phyloP scores from a whole-genome alignment of 2,888 invertebrate genomes.

The Flexamia atlantica region DNA sequence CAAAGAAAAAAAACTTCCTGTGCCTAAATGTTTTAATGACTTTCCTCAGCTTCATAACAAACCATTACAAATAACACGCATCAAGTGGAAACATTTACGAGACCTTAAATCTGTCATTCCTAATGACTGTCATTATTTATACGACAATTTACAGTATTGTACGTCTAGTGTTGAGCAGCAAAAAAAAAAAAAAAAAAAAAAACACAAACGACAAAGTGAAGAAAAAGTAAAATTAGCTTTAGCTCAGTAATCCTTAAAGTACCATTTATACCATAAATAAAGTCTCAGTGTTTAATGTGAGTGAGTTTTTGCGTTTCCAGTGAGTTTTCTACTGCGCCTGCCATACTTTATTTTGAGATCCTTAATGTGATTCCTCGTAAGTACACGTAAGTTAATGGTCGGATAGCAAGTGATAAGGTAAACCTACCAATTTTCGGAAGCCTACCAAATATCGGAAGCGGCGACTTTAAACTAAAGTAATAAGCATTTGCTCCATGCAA shows the following conservation, averaged over 20 bases:
- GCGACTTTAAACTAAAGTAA: too few species aligned
- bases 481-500: too few species aligned
- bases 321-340: neutral
- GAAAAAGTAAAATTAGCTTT: neutral
- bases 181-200: too few species aligned
- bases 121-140: slow-evolving; percentile 43
- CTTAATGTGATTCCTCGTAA: slow-evolving; percentile 3
- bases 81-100: slow-evolving; percentile 47
- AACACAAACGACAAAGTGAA: neutral
- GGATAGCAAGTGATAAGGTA: too few species aligned
- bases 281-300: neutral
- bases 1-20: neutral
- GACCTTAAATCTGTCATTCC: slow-evolving; percentile 44
- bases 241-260: too few species aligned
- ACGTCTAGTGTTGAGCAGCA: too few species aligned
- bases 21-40: neutral
- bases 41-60: slow-evolving; percentile 1
- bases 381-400: neutral
- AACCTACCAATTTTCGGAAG: too few species aligned
- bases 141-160: slow-evolving; percentile 43
- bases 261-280: neutral
- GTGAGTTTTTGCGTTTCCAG: neutral
- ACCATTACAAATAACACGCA: slow-evolving; percentile 21
- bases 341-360: neutral
- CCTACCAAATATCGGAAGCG: too few species aligned